phyloP scores from a whole-genome alignment of 2,113 vertebrate genomes.

The Sminthopsis crassicaudata region DNA sequence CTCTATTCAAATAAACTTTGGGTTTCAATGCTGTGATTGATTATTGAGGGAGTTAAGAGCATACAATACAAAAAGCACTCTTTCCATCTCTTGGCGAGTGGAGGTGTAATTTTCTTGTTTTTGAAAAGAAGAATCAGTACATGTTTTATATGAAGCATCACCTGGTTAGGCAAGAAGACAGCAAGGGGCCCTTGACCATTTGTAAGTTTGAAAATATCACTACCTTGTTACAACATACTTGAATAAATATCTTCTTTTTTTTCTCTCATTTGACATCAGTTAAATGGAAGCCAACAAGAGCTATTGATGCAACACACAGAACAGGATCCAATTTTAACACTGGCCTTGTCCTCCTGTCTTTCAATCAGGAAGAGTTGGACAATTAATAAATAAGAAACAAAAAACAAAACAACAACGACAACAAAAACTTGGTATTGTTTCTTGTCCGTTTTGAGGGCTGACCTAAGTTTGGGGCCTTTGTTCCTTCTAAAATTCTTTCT shows the following conservation, averaged over 20 bases:
- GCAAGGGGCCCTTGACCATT: neutral
- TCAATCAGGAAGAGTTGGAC: neutral
- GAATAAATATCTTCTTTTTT: neutral
- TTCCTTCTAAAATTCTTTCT: neutral
- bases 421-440: accelerated
- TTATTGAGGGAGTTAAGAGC: slow-evolving; percentile 3
- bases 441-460: neutral
- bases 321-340: neutral
- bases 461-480: neutral
- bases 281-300: neutral
- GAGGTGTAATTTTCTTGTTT: neutral
- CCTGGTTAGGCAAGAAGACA: neutral
- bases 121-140: neutral
- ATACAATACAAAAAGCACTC: neutral
- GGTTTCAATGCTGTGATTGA: slow-evolving; percentile 8
- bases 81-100: neutral
- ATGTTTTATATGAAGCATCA: neutral
- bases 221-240: neutral
- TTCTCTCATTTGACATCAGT: neutral
- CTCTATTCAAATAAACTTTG: slow-evolving; percentile 9
- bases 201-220: neutral
- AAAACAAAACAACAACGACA: too few relatives aligned
- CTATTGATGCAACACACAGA: neutral
- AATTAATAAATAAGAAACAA: neutral
- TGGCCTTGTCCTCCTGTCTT: neutral